phyloP scores from a whole-genome alignment of 2,113 vertebrate species.

The Oenanthe oenanthe region DNA sequence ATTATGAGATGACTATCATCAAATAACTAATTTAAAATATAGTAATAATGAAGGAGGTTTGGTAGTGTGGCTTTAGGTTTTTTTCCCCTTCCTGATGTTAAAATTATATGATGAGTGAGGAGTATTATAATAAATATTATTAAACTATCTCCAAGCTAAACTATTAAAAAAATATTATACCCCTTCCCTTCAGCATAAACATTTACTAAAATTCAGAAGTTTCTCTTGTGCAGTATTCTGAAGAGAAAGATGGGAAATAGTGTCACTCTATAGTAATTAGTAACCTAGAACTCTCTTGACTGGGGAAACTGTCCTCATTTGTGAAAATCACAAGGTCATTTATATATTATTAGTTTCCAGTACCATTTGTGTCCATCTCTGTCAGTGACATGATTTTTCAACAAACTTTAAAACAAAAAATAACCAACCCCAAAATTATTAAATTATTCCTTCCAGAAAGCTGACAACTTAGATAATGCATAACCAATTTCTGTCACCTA shows the following conservation, averaged over 20 bases:
- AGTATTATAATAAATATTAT: not conserved
- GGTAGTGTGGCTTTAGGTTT: not conserved
- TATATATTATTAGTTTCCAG: not conserved
- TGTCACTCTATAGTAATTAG: not conserved
- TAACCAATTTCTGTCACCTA: not conserved
- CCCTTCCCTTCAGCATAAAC: not conserved
- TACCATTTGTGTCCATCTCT: not conserved
- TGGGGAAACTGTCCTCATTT: not conserved
- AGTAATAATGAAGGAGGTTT: not conserved
- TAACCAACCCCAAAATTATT: not conserved
- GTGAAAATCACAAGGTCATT: not conserved
- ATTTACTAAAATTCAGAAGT: not conserved
- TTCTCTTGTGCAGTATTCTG: not conserved
- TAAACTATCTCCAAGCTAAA: not conserved
- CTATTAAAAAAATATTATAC: not conserved
- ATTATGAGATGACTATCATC: not conserved
- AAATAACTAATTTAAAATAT: not conserved
- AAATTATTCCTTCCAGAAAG: not conserved
- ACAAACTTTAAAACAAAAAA: not conserved
- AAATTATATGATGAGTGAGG: not conserved
- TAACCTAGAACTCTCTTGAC: not conserved
- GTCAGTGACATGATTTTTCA: not conserved
- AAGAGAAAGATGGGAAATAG: not conserved
- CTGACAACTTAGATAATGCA: not conserved
- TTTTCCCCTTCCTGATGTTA: not conserved